Evolutionary conservation across 2,113 vertebrate species (phyloP).

Genomic region (Pseudolaguvia tuberculata): DNA sequence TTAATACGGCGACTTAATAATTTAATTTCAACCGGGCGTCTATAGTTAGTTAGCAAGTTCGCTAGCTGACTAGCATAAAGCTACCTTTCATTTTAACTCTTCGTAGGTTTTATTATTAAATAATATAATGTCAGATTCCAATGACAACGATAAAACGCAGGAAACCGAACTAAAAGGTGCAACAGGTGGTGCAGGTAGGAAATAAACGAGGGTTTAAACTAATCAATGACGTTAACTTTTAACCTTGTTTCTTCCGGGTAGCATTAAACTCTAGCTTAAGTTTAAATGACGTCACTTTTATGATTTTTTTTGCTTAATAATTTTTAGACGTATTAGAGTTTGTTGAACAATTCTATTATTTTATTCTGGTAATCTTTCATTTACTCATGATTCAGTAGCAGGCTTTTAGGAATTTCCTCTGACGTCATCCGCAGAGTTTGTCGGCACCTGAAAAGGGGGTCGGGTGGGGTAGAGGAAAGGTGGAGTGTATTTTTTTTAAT

Average conservation of each 20-base stretch:
- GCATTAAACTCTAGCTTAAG: background rate
- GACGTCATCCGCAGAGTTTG: constrained; percentile 13
- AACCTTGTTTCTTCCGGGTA: constrained; percentile 4
- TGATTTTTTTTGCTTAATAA: too few relatives aligned
- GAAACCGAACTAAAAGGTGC: constrained; percentile 54
- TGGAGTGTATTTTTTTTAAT: background rate
- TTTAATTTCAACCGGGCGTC: background rate
- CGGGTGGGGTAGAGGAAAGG: too few relatives aligned
- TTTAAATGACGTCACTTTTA: background rate
- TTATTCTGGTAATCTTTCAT: background rate
- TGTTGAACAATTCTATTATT: too few relatives aligned
- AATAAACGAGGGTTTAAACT: background rate
- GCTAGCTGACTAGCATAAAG: constrained; percentile 11
- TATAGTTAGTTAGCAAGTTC: background rate
- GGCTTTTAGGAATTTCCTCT: constrained; percentile 16
- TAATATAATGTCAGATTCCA: constrained; percentile 56
- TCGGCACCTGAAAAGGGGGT: background rate
- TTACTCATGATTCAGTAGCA: background rate
- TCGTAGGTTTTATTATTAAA: background rate
- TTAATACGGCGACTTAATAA: too few relatives aligned
- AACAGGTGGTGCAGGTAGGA: constrained; percentile 64
- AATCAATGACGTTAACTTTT: background rate
- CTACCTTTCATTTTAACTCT: background rate
- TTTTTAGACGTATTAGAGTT: too few relatives aligned
- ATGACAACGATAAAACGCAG: constrained; percentile 19